Percentiles rank a stretch among this genome's conserved stretches.
Evolutionary conservation across 1,140 invertebrate genomes (phyloP).

Genomic region (Phortica variegata): DNA sequence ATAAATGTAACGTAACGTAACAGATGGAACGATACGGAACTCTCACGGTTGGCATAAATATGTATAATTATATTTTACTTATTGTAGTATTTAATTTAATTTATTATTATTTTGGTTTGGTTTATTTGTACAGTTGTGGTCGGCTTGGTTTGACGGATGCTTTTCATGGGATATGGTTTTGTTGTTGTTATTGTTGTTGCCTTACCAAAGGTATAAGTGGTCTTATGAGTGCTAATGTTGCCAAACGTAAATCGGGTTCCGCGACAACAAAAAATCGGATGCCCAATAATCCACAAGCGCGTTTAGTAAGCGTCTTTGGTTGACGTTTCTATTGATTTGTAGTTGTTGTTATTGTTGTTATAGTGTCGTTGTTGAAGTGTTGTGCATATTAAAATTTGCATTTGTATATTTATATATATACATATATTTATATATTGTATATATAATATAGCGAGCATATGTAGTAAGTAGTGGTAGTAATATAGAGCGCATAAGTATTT

Average conservation of each 20-base stretch:
- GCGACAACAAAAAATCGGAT: conserved; percentile 54
- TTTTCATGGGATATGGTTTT: no score
- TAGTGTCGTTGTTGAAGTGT: no score
- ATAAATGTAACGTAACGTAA: no score
- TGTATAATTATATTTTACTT: no score
- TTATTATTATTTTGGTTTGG: no score
- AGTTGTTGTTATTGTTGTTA: conserved; percentile 17
- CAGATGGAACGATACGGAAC: no score
- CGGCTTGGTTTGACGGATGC: no score
- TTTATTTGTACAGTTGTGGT: no score
- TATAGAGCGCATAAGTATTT: no score
- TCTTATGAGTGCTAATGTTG: conserved; percentile 50
- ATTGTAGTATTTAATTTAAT: no score
- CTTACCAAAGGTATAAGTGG: conserved; percentile 55
- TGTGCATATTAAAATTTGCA: background rate
- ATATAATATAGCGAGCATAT: background rate
- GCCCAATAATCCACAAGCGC: conserved; percentile 46
- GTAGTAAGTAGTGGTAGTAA: background rate
- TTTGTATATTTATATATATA: conserved; percentile 11
- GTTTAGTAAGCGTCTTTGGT: conserved; percentile 37
- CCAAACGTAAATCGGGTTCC: conserved; percentile 49
- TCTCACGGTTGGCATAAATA: no score
- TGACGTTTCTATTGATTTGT: conserved; percentile 47
- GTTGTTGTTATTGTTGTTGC: no score
- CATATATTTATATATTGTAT: conserved; percentile 16